phyloP scores from a whole-genome alignment of 2,888 invertebrate species.

The Geophilus truncorum region DNA sequence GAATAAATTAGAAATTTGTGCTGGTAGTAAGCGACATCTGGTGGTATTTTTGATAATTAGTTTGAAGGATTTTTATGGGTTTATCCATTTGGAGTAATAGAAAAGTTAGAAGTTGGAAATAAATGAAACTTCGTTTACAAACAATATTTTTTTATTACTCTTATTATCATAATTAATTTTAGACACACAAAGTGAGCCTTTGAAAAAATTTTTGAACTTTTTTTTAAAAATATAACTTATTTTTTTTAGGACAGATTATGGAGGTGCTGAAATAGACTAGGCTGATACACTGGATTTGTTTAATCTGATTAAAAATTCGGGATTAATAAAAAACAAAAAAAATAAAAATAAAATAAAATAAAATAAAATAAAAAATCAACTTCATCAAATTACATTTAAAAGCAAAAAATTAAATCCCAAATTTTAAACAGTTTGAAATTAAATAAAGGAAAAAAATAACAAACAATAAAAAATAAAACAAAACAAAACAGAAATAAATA shows the following conservation, averaged over 20 bases:
- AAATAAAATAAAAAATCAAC: too few relatives aligned
- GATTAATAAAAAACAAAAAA: not conserved
- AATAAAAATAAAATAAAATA: not conserved
- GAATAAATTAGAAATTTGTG: too few relatives aligned
- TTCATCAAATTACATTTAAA: not conserved
- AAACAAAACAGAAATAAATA: not conserved
- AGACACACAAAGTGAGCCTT: slow-evolving; percentile 8
- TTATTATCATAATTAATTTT: slow-evolving; percentile 16
- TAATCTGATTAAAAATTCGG: slow-evolving; percentile 12
- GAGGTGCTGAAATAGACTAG: slow-evolving; percentile 27
- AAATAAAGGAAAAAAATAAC: not conserved
- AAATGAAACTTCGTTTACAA: not conserved
- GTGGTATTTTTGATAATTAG: not conserved
- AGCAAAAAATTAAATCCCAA: not conserved
- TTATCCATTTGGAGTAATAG: too few relatives aligned
- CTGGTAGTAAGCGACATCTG: not conserved
- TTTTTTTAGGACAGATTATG: slow-evolving; percentile 22
- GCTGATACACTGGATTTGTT: slow-evolving; percentile 21
- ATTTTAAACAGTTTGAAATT: not conserved
- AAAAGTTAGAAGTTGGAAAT: too few relatives aligned
- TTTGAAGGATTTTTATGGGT: too few relatives aligned
- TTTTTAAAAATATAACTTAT: slow-evolving; percentile 27
- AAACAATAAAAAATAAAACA: not conserved
- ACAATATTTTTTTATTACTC: slow-evolving; percentile 20
- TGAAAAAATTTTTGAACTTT: slow-evolving; percentile 22